Conservation (phyloP, 1,140 invertebrate genomes). For the Berghia stephanieae region DNA sequence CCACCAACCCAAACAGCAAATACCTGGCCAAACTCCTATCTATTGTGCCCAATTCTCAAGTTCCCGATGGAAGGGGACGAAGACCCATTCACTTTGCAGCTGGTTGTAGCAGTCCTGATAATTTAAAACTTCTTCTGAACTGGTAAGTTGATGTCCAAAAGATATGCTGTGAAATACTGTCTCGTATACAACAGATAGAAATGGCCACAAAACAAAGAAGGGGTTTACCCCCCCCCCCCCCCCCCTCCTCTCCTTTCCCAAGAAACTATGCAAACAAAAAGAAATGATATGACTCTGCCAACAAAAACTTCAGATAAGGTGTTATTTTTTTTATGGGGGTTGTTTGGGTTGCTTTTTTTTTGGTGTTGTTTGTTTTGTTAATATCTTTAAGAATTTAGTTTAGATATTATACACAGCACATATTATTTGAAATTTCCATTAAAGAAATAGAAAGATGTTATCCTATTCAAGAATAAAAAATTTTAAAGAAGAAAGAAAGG, state of each 20-base stretch:
- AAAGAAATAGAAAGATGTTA: no score
- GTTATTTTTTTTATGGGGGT: neutral
- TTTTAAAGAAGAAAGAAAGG: no score
- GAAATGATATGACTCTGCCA: neutral
- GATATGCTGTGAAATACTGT: no score
- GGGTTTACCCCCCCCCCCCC: no score
- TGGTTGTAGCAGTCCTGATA: conserved; percentile 65
- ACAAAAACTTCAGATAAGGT: neutral
- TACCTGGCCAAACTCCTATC: conserved; percentile 65
- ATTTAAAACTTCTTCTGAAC: conserved; percentile 66
- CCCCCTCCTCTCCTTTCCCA: no score
- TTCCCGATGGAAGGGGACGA: conserved; percentile 66
- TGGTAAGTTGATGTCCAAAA: conserved; percentile 41
- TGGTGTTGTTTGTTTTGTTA: no score
- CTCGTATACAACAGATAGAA: neutral
- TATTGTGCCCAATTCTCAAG: conserved; percentile 64
- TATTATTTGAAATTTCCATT: no score
- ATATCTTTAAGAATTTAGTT: no score
- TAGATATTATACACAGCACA: no score
- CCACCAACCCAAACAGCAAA: conserved; percentile 69
- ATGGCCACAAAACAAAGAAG: neutral
- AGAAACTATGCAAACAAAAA: neutral
- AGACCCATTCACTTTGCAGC: conserved; percentile 70
- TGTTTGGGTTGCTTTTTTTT: no score
- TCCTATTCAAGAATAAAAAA: no score